Conservation (phyloP, 2,113 vertebrate species). For the Pseudopipra pipra region DNA sequence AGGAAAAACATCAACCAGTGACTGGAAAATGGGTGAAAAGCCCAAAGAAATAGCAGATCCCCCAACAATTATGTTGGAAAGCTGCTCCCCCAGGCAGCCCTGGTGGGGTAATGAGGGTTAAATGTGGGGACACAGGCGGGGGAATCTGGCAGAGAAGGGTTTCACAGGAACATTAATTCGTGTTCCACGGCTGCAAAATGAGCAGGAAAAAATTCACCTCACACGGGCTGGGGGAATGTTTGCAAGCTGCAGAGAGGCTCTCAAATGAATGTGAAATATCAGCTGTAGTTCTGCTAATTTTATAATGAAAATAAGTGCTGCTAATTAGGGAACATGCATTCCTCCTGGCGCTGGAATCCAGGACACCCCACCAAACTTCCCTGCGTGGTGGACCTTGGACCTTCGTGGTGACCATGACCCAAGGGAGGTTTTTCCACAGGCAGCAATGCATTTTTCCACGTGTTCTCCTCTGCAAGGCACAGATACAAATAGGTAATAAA, state of each 20-base stretch:
- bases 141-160: neutral
- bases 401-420: rapidly evolving
- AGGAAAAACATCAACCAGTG: neutral
- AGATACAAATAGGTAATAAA: neutral
- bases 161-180: neutral
- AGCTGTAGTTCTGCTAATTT: neutral
- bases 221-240: neutral
- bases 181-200: neutral
- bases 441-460: neutral
- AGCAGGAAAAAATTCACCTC: neutral
- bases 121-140: neutral
- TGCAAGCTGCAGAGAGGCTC: neutral
- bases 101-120: neutral
- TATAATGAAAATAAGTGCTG: neutral
- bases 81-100: neutral
- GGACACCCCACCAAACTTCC: neutral
- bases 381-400: neutral
- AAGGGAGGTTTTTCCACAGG: neutral
- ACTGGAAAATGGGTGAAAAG: neutral
- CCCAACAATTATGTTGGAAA: neutral
- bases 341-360: neutral
- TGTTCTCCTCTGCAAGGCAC: neutral
- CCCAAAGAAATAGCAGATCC: neutral
- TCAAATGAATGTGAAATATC: neutral
- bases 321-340: neutral